Evolutionary conservation across 2,888 invertebrate genomes (phyloP).

Genomic region (Watsonalla binaria): DNA sequence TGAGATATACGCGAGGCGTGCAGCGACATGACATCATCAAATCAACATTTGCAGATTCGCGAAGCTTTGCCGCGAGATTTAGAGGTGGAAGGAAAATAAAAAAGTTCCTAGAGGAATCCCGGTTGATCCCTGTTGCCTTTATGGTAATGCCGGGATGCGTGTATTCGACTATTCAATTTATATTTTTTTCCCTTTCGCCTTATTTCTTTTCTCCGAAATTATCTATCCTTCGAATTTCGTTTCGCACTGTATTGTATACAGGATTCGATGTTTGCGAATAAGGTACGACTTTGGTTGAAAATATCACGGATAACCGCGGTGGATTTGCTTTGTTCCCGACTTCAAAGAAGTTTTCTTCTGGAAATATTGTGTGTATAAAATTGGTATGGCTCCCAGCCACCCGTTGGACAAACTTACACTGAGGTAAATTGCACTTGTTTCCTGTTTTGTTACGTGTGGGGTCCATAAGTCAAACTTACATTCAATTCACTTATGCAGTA

Average conservation of each 20-base stretch:
- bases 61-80: slow-evolving; percentile 77
- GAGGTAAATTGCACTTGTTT: slow-evolving; percentile 33
- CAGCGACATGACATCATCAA: slow-evolving; percentile 63
- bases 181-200: slow-evolving; percentile 75
- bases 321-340: slow-evolving; percentile 75
- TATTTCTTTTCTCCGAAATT: slow-evolving; percentile 75
- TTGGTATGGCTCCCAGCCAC: slow-evolving; percentile 34
- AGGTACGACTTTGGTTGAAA: slow-evolving; percentile 69
- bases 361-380: slow-evolving; percentile 69
- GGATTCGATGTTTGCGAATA: slow-evolving; percentile 76
- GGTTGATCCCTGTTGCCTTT: slow-evolving; percentile 77
- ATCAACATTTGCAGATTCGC: slow-evolving; percentile 80
- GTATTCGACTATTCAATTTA: slow-evolving; percentile 79
- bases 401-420: slow-evolving; percentile 35
- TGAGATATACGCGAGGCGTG: background rate
- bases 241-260: slow-evolving; percentile 77
- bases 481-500: background rate
- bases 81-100: slow-evolving; percentile 79
- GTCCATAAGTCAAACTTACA: slow-evolving; percentile 8
- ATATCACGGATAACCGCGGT: slow-evolving; percentile 74
- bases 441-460: slow-evolving; percentile 34
- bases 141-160: slow-evolving; percentile 78
- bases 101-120: slow-evolving; percentile 78
- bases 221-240: slow-evolving; percentile 78
- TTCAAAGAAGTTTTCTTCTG: slow-evolving; percentile 73